Percentiles rank a stretch among this genome's conserved stretches.
Evolutionary conservation across 2,888 invertebrate species (phyloP).

Genomic region (Lampropteryx suffumata): DNA sequence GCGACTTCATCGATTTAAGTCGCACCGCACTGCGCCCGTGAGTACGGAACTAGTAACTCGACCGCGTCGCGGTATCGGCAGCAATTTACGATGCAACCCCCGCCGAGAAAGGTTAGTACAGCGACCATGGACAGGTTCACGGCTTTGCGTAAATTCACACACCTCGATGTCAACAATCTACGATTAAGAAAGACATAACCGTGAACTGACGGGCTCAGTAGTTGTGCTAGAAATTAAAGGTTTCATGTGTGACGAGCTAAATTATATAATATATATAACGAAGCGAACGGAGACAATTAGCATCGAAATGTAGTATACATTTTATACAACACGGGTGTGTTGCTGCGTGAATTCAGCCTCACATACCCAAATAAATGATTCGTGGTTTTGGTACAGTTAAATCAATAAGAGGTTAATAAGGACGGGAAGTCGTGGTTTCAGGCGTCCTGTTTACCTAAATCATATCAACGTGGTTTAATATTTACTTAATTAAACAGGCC

Average conservation of each 20-base stretch:
- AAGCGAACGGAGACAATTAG: constrained; percentile 6
- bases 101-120: constrained; percentile 92
- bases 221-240: not conserved
- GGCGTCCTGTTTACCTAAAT: too few species aligned
- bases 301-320: not conserved
- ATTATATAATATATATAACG: constrained; percentile 26
- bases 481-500: too few species aligned
- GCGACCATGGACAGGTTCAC: constrained; percentile 8
- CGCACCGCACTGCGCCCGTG: constrained; percentile 31
- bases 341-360: not conserved
- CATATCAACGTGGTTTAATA: too few species aligned
- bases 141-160: not conserved
- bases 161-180: constrained; percentile 8
- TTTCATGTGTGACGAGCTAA: constrained; percentile 15
- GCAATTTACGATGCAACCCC: constrained; percentile 88
- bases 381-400: constrained; percentile 28
- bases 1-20: constrained; percentile 53
- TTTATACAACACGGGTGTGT: not conserved
- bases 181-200: not conserved
- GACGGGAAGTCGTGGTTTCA: not conserved
- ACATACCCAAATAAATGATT: constrained; percentile 10
- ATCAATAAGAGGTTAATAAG: constrained; percentile 32
- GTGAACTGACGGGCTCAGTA: not conserved
- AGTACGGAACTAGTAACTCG: constrained; percentile 36
- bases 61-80: constrained; percentile 34